phyloP scores from a whole-genome alignment of 1,140 invertebrate genomes.

The Asobara japonica region DNA sequence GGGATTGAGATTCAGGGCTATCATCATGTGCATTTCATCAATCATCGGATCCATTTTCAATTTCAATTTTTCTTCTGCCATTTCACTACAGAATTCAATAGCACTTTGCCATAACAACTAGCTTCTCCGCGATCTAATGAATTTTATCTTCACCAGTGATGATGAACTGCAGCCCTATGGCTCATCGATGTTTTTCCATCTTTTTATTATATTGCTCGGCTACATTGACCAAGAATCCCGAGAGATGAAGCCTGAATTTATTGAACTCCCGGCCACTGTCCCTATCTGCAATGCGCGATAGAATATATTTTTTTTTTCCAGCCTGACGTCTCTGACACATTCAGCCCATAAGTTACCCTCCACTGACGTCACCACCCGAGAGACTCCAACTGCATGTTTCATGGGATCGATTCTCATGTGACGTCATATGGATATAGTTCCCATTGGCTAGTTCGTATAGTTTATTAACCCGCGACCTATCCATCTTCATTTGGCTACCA shows the following conservation, averaged over 20 bases:
- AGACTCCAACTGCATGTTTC: slow-evolving; percentile 47
- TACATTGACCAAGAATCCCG: background rate
- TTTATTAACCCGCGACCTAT: slow-evolving; percentile 19
- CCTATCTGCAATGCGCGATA: background rate
- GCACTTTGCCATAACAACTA: too few relatives aligned
- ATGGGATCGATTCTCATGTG: slow-evolving; percentile 53
- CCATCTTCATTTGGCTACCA: slow-evolving; percentile 7
- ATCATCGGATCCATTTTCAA: too few relatives aligned
- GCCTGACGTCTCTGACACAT: slow-evolving; percentile 22
- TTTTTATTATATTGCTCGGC: background rate
- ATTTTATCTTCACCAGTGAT: too few relatives aligned
- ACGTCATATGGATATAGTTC: slow-evolving; percentile 50
- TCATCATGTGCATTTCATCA: too few relatives aligned
- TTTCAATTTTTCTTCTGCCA: too few relatives aligned
- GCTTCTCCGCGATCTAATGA: too few relatives aligned
- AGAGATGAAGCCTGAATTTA: background rate
- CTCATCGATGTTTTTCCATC: background rate
- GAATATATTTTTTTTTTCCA: slow-evolving; percentile 39
- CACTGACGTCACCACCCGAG: slow-evolving; percentile 50
- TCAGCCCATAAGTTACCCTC: slow-evolving; percentile 42
- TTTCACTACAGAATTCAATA: too few relatives aligned
- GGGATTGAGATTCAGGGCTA: background rate
- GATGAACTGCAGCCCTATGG: background rate
- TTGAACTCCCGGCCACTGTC: background rate
- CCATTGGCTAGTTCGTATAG: background rate